Percentiles rank a stretch among this genome's conserved stretches.
Evolutionary conservation across 2,888 invertebrate genomes (phyloP).

Genomic region (Lepeophtheirus nordmannii): DNA sequence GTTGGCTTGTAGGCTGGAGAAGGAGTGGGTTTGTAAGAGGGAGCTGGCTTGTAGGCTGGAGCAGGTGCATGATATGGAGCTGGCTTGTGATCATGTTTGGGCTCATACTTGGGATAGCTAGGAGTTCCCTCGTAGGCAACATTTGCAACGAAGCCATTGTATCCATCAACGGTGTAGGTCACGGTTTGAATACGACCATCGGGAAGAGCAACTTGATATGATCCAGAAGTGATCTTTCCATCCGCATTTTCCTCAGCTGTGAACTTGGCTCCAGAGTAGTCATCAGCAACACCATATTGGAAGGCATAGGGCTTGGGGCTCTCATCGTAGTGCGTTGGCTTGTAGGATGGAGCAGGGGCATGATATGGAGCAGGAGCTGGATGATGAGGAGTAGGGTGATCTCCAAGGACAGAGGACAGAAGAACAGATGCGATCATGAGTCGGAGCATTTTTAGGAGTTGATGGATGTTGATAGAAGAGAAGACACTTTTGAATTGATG

Average conservation of each 20-base stretch:
- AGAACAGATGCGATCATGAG: no score
- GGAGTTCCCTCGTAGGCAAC: slow-evolving; percentile 10
- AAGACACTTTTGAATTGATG: no score
- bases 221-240: slow-evolving; percentile 5
- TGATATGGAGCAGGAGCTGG: slow-evolving; percentile 1
- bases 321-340: slow-evolving; percentile 16
- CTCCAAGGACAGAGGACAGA: no score
- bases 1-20: neutral
- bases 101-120: slow-evolving; percentile 15
- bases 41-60: neutral
- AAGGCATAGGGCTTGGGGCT: slow-evolving; percentile 20
- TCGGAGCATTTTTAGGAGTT: no score
- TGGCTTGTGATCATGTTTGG: neutral
- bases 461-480: no score
- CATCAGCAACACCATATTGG: slow-evolving; percentile 17
- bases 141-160: slow-evolving; percentile 10
- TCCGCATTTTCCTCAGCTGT: slow-evolving; percentile 1
- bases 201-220: slow-evolving; percentile 11
- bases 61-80: slow-evolving; percentile 1
- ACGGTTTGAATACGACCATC: slow-evolving; percentile 17
- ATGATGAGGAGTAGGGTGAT: neutral
- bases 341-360: slow-evolving; percentile 8
- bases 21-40: neutral
- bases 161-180: slow-evolving; percentile 15
- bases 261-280: slow-evolving; percentile 10